phyloP scores from a whole-genome alignment of 2,888 invertebrate species.

The Gortyna flavago region DNA sequence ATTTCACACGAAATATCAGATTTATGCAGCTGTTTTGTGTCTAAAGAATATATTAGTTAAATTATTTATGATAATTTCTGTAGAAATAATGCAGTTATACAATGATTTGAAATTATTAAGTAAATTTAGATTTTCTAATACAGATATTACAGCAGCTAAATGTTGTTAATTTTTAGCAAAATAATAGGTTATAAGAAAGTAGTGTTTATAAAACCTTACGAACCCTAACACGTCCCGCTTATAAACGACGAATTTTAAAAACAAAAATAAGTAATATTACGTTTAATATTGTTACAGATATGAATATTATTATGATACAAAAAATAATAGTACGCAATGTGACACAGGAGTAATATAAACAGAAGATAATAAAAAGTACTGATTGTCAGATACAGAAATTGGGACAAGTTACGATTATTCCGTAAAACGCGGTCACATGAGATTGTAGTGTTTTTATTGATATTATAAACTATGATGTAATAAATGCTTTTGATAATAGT shows the following conservation, averaged over 20 bases:
- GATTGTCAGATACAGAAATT: slow-evolving; percentile 61
- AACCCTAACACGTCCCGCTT: slow-evolving; percentile 27
- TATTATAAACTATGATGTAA: slow-evolving; percentile 54
- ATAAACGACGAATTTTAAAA: slow-evolving; percentile 44
- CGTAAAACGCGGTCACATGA: slow-evolving; percentile 59
- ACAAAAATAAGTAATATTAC: slow-evolving; percentile 32
- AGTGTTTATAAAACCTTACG: slow-evolving; percentile 9
- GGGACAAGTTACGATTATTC: slow-evolving; percentile 57
- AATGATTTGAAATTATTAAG: not conserved
- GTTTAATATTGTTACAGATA: slow-evolving; percentile 38
- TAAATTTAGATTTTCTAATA: not conserved
- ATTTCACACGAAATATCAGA: slow-evolving; percentile 28
- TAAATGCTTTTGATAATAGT: slow-evolving; percentile 47
- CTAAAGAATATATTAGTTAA: slow-evolving; percentile 31
- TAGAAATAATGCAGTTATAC: not conserved
- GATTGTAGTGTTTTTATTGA: slow-evolving; percentile 54
- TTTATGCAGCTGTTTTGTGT: slow-evolving; percentile 30
- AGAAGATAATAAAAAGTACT: slow-evolving; percentile 60
- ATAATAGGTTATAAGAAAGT: not conserved
- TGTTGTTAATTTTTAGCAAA: not conserved
- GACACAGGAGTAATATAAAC: slow-evolving; percentile 42
- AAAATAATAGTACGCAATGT: slow-evolving; percentile 32
- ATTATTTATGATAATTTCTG: slow-evolving; percentile 9
- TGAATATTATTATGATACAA: slow-evolving; percentile 55
- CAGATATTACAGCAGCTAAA: not conserved